phyloP scores from a whole-genome alignment of 2,113 vertebrate genomes.

The Sarotherodon lohbergeri region DNA sequence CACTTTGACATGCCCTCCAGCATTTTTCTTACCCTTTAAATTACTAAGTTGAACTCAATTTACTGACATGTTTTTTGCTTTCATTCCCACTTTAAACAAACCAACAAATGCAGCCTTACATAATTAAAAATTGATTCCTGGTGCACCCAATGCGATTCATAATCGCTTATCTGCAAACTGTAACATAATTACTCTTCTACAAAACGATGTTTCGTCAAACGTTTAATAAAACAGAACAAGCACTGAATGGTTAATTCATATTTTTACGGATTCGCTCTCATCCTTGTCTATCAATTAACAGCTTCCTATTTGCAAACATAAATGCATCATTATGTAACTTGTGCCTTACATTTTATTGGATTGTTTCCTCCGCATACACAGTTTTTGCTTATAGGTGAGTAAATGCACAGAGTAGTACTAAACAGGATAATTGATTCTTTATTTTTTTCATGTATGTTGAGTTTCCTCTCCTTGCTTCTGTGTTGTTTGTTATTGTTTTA shows the following conservation, averaged over 20 bases:
- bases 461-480: background rate
- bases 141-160: background rate
- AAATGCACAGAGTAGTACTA: background rate
- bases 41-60: background rate
- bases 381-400: background rate
- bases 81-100: background rate
- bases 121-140: background rate
- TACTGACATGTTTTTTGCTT: background rate
- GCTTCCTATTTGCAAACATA: background rate
- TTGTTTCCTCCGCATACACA: background rate
- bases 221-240: background rate
- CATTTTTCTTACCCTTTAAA: background rate
- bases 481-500: background rate
- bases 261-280: background rate
- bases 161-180: background rate
- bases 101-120: rapidly evolving
- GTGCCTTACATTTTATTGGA: background rate
- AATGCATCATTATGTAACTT: background rate
- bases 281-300: background rate
- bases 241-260: background rate
- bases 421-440: background rate
- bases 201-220: background rate
- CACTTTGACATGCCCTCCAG: background rate
- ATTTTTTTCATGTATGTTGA: background rate
- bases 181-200: background rate